phyloP scores from a whole-genome alignment of 2,797 vertebrate species.

The Balearica regulorum region DNA sequence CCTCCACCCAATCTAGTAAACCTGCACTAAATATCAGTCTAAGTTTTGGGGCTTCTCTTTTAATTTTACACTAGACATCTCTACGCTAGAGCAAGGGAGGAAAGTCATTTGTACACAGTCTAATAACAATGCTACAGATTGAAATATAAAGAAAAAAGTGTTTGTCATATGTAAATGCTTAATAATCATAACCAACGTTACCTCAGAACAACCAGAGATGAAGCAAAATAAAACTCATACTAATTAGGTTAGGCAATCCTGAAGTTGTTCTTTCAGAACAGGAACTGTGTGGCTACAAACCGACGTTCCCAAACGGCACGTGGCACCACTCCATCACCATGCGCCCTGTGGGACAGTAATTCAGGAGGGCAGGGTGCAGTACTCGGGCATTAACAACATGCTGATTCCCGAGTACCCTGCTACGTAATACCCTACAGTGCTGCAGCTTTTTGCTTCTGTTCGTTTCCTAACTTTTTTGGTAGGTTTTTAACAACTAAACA shows the following conservation, averaged over 20 bases:
- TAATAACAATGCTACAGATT: not conserved
- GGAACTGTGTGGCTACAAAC: not conserved
- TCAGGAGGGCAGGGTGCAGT: not conserved
- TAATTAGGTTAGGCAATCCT: not conserved
- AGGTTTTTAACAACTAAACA: not conserved
- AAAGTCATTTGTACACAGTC: not conserved
- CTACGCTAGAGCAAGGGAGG: not conserved
- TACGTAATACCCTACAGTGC: not conserved
- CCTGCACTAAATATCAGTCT: not conserved
- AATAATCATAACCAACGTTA: not conserved
- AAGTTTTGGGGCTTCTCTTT: not conserved
- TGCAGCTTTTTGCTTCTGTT: not conserved
- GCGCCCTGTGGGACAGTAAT: not conserved
- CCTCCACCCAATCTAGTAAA: not conserved
- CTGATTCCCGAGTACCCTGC: not conserved
- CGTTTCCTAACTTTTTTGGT: not conserved
- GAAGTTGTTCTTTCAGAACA: not conserved
- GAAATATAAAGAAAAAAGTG: not conserved
- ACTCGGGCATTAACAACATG: not conserved
- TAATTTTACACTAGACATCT: not conserved
- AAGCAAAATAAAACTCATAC: not conserved
- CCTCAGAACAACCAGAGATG: not conserved
- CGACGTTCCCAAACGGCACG: not conserved
- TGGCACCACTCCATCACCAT: not conserved
- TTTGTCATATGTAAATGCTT: not conserved